Conservation (phyloP, 1,140 invertebrate species). For the Ephestia elutella region DNA sequence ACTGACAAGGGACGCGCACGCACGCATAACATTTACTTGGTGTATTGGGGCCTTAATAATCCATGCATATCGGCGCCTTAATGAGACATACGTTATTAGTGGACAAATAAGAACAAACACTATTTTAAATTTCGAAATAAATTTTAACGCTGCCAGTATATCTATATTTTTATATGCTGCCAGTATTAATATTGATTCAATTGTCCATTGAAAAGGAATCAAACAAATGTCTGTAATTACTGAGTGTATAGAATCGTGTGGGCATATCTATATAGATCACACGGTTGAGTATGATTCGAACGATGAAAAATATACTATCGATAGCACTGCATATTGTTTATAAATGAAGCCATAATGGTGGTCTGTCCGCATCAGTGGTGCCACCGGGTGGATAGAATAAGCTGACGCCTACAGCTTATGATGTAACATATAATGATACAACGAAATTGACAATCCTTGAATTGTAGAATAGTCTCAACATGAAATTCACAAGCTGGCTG, state of each 20-base stretch:
- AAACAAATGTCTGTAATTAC: constrained; percentile 1
- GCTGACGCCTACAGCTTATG: not conserved
- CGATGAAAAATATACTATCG: constrained; percentile 33
- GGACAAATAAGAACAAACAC: not conserved
- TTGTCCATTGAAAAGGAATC: not conserved
- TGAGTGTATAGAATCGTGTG: not conserved
- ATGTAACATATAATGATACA: too few relatives aligned
- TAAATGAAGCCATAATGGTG: constrained; percentile 58
- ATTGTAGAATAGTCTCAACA: too few relatives aligned
- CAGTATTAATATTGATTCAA: not conserved
- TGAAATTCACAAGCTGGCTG: not conserved
- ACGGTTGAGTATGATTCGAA: not conserved
- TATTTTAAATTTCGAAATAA: not conserved
- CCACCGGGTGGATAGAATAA: not conserved
- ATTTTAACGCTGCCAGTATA: not conserved
- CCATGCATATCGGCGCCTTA: not conserved
- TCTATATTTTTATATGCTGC: not conserved
- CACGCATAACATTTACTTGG: not conserved
- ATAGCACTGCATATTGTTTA: constrained; percentile 39
- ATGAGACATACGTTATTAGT: not conserved
- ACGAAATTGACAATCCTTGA: too few relatives aligned
- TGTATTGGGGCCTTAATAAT: constrained; percentile 1
- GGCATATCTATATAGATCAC: not conserved
- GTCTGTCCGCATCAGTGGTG: constrained; percentile 31
- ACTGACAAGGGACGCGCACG: not conserved